Conservation (phyloP, 2,113 vertebrate genomes). For the Aptenodytes forsteri region DNA sequence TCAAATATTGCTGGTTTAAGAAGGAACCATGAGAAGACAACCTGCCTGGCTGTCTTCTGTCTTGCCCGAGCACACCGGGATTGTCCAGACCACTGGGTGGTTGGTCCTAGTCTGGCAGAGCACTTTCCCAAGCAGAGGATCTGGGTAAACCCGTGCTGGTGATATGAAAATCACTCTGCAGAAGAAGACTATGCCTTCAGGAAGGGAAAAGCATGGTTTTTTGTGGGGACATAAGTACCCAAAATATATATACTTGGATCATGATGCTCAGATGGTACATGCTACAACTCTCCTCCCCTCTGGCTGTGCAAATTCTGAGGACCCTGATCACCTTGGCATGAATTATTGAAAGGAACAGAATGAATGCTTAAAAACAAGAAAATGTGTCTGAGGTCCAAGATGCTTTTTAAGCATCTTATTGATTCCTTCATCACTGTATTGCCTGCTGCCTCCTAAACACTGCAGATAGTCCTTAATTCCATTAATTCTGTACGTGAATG, state of each 20-base stretch:
- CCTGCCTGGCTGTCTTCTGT: background rate
- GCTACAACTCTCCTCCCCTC: background rate
- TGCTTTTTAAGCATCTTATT: constrained; percentile 2
- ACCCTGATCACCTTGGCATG: background rate
- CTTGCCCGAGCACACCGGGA: background rate
- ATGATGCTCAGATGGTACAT: background rate
- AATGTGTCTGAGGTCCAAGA: background rate
- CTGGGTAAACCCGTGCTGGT: background rate
- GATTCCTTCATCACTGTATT: background rate
- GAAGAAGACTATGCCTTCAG: background rate
- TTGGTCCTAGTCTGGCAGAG: background rate
- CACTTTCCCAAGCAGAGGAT: background rate
- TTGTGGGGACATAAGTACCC: background rate
- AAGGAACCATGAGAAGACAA: background rate
- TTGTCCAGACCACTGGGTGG: background rate
- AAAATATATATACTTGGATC: background rate
- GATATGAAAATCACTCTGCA: background rate
- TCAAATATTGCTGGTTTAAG: background rate
- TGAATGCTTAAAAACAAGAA: background rate
- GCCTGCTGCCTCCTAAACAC: background rate
- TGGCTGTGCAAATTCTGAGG: background rate
- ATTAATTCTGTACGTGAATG: background rate
- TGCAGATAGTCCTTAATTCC: background rate
- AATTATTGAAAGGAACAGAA: constrained; percentile 23
- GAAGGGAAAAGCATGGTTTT: background rate